Base-by-base conservation (phyloP, 2,797 vertebrate species). In the Chelmon rostratus region DNA sequence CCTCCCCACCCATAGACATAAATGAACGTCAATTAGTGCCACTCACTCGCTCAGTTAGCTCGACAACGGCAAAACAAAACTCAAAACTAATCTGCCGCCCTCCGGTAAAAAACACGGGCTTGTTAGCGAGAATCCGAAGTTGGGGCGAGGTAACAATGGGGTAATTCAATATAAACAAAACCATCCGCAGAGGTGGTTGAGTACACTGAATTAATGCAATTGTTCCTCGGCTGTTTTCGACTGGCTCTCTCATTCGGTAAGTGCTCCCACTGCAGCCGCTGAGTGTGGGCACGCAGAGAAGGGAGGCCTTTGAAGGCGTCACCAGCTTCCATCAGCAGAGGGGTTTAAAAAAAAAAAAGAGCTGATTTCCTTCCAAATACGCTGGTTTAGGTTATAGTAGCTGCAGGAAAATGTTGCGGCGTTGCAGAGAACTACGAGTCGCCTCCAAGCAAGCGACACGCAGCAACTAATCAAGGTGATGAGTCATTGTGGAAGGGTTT, bases 171-270 rank as follows among this genome's bases (percentile, higher is more conserved):
- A 76, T 16, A 89, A 88, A 86, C 61, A 86, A n/a, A 77, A 84
- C 73, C 72, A 84, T 71, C 74, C 53, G 11, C 85, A 81, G 72
- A 83, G 76, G 83, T 78, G 77, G 74, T 46, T 68, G 79, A 82
- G 62, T 54, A 68, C 57, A 71, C 47, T 53, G 76, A 87, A 92
- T 85, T 63, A 91, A 90, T 83, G 47, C 67, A 79, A 81, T 85
- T 85, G 84, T 89, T 89, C 77, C 66, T 75, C 5, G 31, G 76
- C 81, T 80, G 40, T 53, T 71, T 79, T 58, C 72, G 65, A 59
- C 68, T 0, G 47, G 37, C 56, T 46, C 65, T 86, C 67, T 86
- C 79, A 79, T 86, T 88, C 73, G 68, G 61, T 75, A 86, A 91
- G 73, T 80, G 84, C 70, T 77, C 66, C 76, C 71, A 66, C 38